Evolutionary conservation across 1,140 invertebrate genomes (phyloP), one percentile per base, ranked within the genome.

Genomic region (Bombus ignitus): DNA sequence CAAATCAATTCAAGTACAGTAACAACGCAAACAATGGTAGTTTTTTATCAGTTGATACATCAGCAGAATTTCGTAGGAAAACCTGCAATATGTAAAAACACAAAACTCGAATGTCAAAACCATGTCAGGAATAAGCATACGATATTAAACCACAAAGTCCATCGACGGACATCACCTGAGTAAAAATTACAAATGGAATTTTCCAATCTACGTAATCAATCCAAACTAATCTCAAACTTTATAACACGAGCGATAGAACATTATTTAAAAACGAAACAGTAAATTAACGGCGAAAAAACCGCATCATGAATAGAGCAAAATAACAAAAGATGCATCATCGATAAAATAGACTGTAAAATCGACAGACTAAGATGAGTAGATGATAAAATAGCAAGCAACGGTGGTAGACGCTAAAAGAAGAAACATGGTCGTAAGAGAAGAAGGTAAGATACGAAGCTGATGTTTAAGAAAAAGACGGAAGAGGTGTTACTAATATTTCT

Each of bases 131-230:
- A 47, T 74, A 22, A 9, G 12, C n/a, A 35, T 22, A 53, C 28
- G 4, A 15, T 44, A 32, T n/a, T 15, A 42, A 9, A 28, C 70
- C 5, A 28, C 15, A 10, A 32, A 53, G 1, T 35, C 18, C 8
- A 22, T 12, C 18, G 35, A 8, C 18, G 1, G 35, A 22, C 42
- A 47, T 75, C 37, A n/a, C 9, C 39, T 57, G 76, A 78, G 28
- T n/a, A 10, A 74, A 83, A 80, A 85, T 87, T 81, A 72, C 76
- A 65, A 8, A 32, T 42, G 75, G 62, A 62, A 82, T 80, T 90
- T 89, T 90, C 87, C 74, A 90, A 90, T 89, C 70, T 74, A 59
- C 65, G 59, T 70, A 87, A 89, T 74, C 74, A 59, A 57, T 42
- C 77, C 71, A 44, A 79, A 75, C 37, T 42, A 28, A 22, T 70